Conservation (phyloP, 2,888 invertebrate genomes). For the Lampropteryx suffumata region DNA sequence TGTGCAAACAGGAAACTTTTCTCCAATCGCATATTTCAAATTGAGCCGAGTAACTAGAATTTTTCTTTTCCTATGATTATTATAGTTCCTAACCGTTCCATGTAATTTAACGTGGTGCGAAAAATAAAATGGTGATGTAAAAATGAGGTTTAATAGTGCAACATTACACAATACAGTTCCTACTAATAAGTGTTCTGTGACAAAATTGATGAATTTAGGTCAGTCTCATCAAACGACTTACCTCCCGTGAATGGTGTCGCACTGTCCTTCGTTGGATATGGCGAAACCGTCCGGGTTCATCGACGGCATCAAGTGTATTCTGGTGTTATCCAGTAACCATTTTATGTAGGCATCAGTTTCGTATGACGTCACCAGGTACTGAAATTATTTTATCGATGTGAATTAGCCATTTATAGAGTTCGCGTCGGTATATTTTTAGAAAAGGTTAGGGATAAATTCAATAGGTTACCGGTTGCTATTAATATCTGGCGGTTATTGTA, state of each 20-base stretch:
- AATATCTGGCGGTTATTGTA: too few species aligned
- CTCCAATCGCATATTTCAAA: neutral
- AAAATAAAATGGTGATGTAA: neutral
- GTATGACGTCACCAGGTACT: slow-evolving; percentile 93
- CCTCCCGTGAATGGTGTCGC: slow-evolving; percentile 94
- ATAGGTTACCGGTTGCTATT: neutral
- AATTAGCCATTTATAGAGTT: neutral
- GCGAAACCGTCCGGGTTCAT: slow-evolving; percentile 99
- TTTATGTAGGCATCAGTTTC: slow-evolving; percentile 92
- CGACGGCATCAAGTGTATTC: slow-evolving; percentile 98
- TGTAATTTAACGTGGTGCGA: slow-evolving; percentile 10
- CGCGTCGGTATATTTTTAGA: neutral
- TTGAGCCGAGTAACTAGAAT: neutral
- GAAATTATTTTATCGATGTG: slow-evolving; percentile 56
- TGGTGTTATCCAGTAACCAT: slow-evolving; percentile 96
- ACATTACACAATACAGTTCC: slow-evolving; percentile 2
- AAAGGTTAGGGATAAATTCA: neutral
- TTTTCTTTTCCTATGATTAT: too few species aligned
- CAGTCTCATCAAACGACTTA: slow-evolving; percentile 50
- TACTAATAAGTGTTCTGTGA: neutral
- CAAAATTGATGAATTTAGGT: slow-evolving; percentile 22
- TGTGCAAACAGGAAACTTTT: slow-evolving; percentile 17
- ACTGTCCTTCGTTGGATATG: slow-evolving; percentile 93
- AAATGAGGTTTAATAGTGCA: neutral
- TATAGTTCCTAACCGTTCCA: slow-evolving; percentile 6